phyloP scores from a whole-genome alignment of 1,140 invertebrate species.

The Brachionus plicatilis region DNA sequence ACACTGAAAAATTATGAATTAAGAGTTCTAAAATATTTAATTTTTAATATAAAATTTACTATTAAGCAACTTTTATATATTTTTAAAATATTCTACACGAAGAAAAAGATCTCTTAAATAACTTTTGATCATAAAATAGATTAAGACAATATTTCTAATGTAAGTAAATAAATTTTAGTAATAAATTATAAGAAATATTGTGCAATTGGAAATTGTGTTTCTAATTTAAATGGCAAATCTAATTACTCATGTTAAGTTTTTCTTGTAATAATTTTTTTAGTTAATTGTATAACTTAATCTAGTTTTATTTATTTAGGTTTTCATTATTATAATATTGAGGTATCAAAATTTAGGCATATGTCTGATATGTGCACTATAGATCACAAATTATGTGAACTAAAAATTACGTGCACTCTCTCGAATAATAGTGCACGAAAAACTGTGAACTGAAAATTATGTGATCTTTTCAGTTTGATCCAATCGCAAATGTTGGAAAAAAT shows the following conservation, averaged over 20 bases:
- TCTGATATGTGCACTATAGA: no score
- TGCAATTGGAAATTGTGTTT: neutral
- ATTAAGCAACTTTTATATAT: neutral
- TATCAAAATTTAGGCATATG: no score
- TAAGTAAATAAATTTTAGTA: neutral
- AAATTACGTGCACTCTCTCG: no score
- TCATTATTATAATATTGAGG: no score
- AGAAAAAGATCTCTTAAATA: no score
- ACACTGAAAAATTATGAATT: neutral
- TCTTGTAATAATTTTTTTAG: neutral
- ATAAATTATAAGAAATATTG: neutral
- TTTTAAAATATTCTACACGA: neutral
- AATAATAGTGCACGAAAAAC: no score
- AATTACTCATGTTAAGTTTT: neutral
- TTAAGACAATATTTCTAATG: neutral
- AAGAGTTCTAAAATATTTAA: neutral
- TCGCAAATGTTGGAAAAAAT: no score
- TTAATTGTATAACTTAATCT: neutral
- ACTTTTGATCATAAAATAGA: neutral
- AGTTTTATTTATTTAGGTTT: no score
- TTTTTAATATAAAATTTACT: neutral
- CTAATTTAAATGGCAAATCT: neutral
- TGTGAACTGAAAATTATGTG: no score
- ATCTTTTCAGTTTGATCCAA: no score
- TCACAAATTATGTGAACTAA: no score